Evolutionary conservation across 2,797 vertebrate genomes (phyloP), one percentile per base, ranked within the genome.

Genomic region (Nyctalus aviator): DNA sequence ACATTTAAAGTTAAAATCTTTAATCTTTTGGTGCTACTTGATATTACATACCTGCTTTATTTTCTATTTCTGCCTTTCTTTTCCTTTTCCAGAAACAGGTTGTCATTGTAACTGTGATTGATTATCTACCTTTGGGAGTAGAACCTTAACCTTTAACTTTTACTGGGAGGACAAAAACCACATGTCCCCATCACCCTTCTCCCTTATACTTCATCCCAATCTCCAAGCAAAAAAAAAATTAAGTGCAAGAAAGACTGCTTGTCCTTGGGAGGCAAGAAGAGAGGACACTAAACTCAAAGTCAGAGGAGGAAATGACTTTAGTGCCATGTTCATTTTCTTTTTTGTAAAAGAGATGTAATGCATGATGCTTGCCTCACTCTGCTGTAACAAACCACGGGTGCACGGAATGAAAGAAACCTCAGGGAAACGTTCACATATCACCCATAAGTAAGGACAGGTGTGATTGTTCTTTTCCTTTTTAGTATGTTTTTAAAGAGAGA

Each of bases 91-190:
- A 75, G 9, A 37, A 32, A 77, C 73, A 92, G 73, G 3, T 48
- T 84, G 53, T 41, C 30, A 48, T 79, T 93, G 93, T 79, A 91
- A 66, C 6, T 44, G 15, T 85, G 73, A 94, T 81, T 76, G 77
- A 85, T 95, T 73, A 37, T 71, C 32, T 85, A 55, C 71, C 7
- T 91, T 59, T 79, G 17, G 35, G 59, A 90, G 21, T 3, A 87
- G 0, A 21, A 57, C n/a, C 0, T 48, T 73, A 69, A 91, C 10
- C 4, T 94, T 92, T 75, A 91, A 78, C 35, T 93, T 94, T 84
- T 89, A 30, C 62, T 72, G 10, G 5, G 5, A 90, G 21, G 68
- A 93, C 57, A 72, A 83, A 94, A 89, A 68, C 35, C 21, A 7
- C 9, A 3, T 90, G 75, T 71, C 20, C 21, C 50, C 6, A 10